Evolutionary conservation across 1,140 invertebrate genomes (phyloP).

Genomic region (Stegodyphus dumicola): DNA sequence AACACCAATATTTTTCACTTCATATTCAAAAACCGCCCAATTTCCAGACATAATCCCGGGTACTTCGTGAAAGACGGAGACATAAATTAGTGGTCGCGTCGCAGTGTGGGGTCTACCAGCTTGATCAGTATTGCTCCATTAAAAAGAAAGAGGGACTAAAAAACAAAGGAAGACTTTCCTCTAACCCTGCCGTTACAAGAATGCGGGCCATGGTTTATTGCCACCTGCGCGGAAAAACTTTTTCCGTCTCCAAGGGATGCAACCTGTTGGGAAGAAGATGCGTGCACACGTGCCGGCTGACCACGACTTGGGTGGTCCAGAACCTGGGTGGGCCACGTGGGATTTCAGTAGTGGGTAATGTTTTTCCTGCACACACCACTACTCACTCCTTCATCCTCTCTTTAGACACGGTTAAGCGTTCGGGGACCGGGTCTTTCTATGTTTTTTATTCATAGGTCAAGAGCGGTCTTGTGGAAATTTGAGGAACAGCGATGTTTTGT

Average conservation of each 20-base stretch:
- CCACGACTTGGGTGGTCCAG: constrained; percentile 8
- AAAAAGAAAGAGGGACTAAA: neutral
- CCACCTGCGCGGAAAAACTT: neutral
- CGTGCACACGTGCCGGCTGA: constrained; percentile 7
- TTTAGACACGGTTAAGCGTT: neutral
- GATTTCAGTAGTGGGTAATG: constrained; percentile 17
- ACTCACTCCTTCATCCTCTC: neutral
- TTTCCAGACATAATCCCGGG: too few species aligned
- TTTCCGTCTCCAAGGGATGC: neutral
- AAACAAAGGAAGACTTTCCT: neutral
- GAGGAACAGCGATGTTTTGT: too few species aligned
- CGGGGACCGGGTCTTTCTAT: too few species aligned
- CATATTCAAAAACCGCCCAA: too few species aligned
- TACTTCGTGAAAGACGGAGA: too few species aligned
- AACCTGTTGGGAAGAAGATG: neutral
- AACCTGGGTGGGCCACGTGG: constrained; percentile 1
- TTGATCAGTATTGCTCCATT: too few species aligned
- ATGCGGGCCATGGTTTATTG: constrained; percentile 10
- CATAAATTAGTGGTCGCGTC: too few species aligned
- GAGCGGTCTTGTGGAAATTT: too few species aligned
- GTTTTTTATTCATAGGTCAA: too few species aligned
- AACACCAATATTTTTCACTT: too few species aligned
- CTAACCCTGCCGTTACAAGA: constrained; percentile 17
- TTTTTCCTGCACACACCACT: constrained; percentile 3
- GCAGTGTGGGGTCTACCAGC: too few species aligned